Evolutionary conservation across 2,797 vertebrate species (phyloP).

Genomic region (Peromyscus attwateri): DNA sequence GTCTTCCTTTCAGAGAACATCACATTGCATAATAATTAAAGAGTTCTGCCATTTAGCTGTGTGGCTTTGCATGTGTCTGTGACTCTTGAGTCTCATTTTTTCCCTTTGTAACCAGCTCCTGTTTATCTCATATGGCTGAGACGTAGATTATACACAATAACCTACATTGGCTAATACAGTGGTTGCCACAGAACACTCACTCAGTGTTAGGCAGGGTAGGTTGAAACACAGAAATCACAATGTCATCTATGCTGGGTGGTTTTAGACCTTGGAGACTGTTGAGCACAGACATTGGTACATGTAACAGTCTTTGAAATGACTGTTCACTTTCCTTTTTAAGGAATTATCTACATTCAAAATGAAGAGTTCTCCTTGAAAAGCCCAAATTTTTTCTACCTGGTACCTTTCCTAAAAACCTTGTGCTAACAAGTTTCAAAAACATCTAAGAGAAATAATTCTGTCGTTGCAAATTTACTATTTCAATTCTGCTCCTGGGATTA

Average conservation of each 20-base stretch:
- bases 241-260: too few relatives aligned
- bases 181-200: not conserved
- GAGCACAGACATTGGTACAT: not conserved
- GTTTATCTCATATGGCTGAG: not conserved
- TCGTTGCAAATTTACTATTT: not conserved
- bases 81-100: not conserved
- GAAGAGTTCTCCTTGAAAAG: not conserved
- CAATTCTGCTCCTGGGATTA: not conserved
- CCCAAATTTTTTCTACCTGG: not conserved
- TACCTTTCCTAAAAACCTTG: not conserved
- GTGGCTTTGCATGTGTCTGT: not conserved
- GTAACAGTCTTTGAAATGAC: not conserved
- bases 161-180: not conserved
- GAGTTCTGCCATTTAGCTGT: not conserved
- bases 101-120: not conserved
- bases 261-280: not conserved
- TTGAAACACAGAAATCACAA: not conserved
- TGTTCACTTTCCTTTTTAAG: not conserved
- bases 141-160: not conserved
- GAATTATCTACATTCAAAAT: not conserved
- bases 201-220: not conserved
- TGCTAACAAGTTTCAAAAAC: constrained; percentile 13
- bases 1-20: not conserved
- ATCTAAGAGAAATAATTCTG: not conserved
- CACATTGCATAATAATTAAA: not conserved